These are phyloP conservation scores for Euthynnus affinis DNA, from an alignment of 2,797 vertebrate species.

Conservation along the genomic window DNA sequence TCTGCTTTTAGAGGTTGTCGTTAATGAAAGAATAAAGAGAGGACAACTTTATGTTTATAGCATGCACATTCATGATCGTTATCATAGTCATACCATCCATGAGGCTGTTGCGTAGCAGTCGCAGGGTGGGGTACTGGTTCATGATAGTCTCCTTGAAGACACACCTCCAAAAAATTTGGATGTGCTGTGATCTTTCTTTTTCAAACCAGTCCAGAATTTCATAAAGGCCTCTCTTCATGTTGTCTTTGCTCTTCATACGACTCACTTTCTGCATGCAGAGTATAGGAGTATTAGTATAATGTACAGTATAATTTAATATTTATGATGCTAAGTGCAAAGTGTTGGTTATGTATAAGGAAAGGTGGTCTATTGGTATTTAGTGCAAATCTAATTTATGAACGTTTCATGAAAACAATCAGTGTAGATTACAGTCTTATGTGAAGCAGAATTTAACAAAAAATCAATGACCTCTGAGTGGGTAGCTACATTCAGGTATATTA, in stretches of 20 bases:
- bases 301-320: neutral
- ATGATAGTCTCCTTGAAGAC: slow-evolving; percentile 76
- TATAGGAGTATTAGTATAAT: neutral
- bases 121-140: slow-evolving; percentile 67
- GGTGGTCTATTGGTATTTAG: too few relatives aligned
- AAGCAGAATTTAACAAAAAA: too few relatives aligned
- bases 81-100: slow-evolving; percentile 71
- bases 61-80: neutral
- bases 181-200: slow-evolving; percentile 1
- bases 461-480: too few relatives aligned
- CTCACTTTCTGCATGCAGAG: slow-evolving; percentile 70
- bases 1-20: neutral
- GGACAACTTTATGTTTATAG: neutral
- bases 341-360: too few relatives aligned
- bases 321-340: too few relatives aligned
- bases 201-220: slow-evolving; percentile 78
- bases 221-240: slow-evolving; percentile 63
- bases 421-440: too few relatives aligned
- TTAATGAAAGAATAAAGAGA: neutral
- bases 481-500: too few relatives aligned
- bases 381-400: too few relatives aligned
- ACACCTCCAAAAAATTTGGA: slow-evolving; percentile 76
- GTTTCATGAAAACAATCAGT: too few relatives aligned
- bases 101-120: slow-evolving; percentile 65
- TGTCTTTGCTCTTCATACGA: slow-evolving; percentile 65